Evolutionary conservation across 2,888 invertebrate species (phyloP).

Genomic region (Steinernema hermaphroditum): DNA sequence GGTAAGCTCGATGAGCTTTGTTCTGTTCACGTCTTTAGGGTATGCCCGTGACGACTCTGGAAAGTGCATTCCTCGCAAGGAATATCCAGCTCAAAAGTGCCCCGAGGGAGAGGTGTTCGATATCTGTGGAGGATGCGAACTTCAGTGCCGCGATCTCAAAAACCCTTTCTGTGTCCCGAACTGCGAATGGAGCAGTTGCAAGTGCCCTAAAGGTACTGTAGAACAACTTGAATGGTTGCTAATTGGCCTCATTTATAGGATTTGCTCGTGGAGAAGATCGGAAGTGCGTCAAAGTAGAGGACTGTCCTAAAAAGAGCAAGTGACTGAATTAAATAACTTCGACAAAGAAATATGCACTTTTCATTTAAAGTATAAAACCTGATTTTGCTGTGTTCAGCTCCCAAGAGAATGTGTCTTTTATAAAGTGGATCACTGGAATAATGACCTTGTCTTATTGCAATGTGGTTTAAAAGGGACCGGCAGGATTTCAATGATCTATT

Average conservation of each 20-base stretch:
- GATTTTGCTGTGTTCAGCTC: too few species aligned
- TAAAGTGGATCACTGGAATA: too few species aligned
- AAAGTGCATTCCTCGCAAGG: background rate
- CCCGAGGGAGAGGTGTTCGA: background rate
- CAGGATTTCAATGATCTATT: too few species aligned
- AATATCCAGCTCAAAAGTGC: background rate
- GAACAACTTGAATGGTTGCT: background rate
- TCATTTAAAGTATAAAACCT: too few species aligned
- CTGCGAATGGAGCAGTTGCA: background rate
- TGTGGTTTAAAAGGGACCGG: too few species aligned
- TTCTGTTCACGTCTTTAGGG: background rate
- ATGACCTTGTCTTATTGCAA: too few species aligned
- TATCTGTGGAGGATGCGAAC: background rate
- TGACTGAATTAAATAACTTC: too few species aligned
- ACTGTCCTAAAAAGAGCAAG: too few species aligned
- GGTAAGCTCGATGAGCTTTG: too few species aligned
- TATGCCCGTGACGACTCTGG: background rate
- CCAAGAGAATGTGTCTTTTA: too few species aligned
- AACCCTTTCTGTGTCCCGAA: background rate
- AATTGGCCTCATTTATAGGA: background rate
- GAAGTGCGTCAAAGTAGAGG: too few species aligned
- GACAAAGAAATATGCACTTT: too few species aligned
- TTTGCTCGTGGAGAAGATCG: background rate
- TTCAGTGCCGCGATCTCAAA: background rate
- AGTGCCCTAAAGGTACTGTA: background rate